Conservation (phyloP, 2,888 invertebrate species). For the Morpho achilles region DNA sequence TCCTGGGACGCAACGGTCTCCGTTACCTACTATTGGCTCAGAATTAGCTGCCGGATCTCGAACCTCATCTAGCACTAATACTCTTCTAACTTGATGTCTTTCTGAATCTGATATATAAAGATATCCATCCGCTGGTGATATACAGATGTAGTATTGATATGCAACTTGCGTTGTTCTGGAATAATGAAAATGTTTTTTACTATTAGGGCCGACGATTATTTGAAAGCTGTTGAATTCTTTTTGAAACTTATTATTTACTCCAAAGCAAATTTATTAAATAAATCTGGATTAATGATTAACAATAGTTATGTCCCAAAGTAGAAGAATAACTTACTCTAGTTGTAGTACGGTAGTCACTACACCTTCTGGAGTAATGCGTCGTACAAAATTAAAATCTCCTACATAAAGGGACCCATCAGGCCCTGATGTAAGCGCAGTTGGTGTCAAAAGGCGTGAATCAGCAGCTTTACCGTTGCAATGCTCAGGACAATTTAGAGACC, state of each 20-base stretch:
- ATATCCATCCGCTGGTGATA: constrained; percentile 97
- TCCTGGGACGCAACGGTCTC: constrained; percentile 96
- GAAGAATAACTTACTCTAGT: constrained; percentile 81
- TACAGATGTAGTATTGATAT: constrained; percentile 97
- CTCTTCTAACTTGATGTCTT: constrained; percentile 91
- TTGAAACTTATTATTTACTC: no score
- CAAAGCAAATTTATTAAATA: no score
- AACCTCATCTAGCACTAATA: constrained; percentile 88
- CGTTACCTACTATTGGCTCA: constrained; percentile 92
- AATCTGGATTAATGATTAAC: no score
- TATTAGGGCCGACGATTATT: no score
- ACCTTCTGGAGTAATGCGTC: constrained; percentile 93
- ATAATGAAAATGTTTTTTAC: constrained; percentile 29
- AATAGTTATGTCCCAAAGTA: background rate
- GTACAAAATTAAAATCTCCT: constrained; percentile 96
- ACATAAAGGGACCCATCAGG: constrained; percentile 98
- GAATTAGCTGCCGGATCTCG: constrained; percentile 91
- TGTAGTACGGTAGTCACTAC: constrained; percentile 93
- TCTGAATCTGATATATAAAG: constrained; percentile 98
- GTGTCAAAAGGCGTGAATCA: constrained; percentile 92
- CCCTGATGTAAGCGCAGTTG: constrained; percentile 95
- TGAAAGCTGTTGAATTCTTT: no score
- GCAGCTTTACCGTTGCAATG: constrained; percentile 92
- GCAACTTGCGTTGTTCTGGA: constrained; percentile 95
- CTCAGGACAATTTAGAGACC: constrained; percentile 91